These are phyloP conservation scores for Phasianus colchicus DNA, from an alignment of 2,113 vertebrate genomes.

Conservation along the genomic window DNA sequence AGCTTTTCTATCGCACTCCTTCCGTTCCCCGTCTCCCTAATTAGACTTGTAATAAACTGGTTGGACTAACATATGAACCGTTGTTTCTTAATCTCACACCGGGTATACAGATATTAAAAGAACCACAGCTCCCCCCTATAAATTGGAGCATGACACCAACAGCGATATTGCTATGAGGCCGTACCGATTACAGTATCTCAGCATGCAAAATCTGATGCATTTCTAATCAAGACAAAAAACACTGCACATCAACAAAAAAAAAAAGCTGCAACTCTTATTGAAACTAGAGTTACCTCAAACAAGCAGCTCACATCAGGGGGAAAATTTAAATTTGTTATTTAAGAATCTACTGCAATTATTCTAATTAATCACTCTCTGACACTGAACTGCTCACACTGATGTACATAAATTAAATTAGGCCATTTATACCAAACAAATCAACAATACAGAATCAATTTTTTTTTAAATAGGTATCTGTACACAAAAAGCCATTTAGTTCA, in stretches of 20 bases:
- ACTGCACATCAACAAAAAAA: neutral
- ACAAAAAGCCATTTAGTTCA: slow-evolving; percentile 13
- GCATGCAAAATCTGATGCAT: neutral
- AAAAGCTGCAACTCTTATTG: neutral
- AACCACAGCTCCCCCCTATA: no score
- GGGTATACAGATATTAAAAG: no score
- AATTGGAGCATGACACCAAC: no score
- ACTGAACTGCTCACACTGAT: slow-evolving; percentile 20
- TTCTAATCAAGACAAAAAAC: neutral
- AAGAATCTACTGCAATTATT: slow-evolving; percentile 19
- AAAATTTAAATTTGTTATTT: neutral
- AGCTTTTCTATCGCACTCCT: no score
- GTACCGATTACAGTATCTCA: fast-evolving
- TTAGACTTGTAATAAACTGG: no score
- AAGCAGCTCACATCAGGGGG: neutral
- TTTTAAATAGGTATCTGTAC: slow-evolving; percentile 12
- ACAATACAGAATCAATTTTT: neutral
- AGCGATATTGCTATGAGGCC: neutral
- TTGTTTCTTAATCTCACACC: no score
- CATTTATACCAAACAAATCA: slow-evolving; percentile 2
- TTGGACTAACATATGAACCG: no score
- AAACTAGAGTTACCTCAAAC: neutral
- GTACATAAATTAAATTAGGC: slow-evolving; percentile 12
- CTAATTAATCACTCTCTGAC: neutral
- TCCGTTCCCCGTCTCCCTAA: no score